phyloP scores from a whole-genome alignment of 1,140 invertebrate species.

The Nilaparvata lugens region DNA sequence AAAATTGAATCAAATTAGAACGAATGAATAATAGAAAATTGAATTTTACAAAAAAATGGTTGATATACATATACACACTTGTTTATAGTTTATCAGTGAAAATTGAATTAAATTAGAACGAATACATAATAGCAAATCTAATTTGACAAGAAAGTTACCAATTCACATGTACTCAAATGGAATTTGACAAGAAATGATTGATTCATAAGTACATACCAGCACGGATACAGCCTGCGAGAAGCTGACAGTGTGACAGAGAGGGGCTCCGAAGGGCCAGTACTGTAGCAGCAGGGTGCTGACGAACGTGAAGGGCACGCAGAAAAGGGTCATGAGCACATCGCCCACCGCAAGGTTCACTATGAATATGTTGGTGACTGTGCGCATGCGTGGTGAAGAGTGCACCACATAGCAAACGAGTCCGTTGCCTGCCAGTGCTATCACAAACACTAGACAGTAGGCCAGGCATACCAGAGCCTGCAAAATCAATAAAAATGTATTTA shows the following conservation, averaged over 20 bases:
- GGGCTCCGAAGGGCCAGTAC: slow-evolving; percentile 74
- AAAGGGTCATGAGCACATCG: slow-evolving; percentile 73
- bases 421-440: slow-evolving; percentile 67
- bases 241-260: slow-evolving; percentile 66
- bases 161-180: no score
- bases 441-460: slow-evolving; percentile 62
- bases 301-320: slow-evolving; percentile 79
- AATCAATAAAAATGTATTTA: no score
- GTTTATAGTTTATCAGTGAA: no score
- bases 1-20: no score
- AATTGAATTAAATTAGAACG: no score
- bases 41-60: no score
- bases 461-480: slow-evolving; percentile 56
- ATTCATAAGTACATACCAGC: slow-evolving; percentile 44
- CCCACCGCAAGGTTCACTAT: slow-evolving; percentile 77
- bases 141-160: no score
- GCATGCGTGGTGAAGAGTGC: slow-evolving; percentile 63
- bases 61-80: no score
- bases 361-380: slow-evolving; percentile 80
- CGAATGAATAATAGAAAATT: no score
- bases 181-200: no score
- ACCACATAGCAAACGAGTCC: slow-evolving; percentile 76
- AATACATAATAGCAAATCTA: no score
- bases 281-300: slow-evolving; percentile 62
- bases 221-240: slow-evolving; percentile 73